Percentiles rank a stretch among this genome's conserved stretches.
Conservation (phyloP, 1,140 invertebrate species). For the Drosophila tristis region DNA sequence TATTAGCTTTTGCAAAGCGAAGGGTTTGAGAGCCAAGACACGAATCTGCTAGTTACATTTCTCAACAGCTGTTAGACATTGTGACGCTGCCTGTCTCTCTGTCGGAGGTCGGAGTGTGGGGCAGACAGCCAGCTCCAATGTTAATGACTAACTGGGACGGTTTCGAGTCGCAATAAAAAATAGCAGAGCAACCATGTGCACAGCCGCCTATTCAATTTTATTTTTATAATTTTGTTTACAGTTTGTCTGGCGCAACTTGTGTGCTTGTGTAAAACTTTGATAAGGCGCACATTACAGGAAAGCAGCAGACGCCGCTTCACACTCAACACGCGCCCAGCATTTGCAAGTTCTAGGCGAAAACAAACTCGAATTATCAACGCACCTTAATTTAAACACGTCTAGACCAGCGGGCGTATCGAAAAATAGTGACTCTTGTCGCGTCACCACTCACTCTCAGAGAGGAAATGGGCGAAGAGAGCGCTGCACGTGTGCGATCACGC, state of each 20-base stretch:
- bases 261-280: constrained; percentile 47
- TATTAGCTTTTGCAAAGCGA: constrained; percentile 8
- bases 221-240: constrained; percentile 75
- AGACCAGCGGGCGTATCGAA: constrained; percentile 71
- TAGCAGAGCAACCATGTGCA: constrained; percentile 25
- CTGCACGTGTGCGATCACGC: constrained; percentile 31
- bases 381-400: constrained; percentile 71
- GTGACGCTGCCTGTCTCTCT: constrained; percentile 12
- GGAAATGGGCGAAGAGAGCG: constrained; percentile 30
- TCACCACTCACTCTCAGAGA: background rate
- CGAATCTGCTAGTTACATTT: background rate
- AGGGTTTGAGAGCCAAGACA: background rate
- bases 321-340: constrained; percentile 52
- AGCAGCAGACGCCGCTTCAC: constrained; percentile 32
- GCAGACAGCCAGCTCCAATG: constrained; percentile 51
- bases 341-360: constrained; percentile 23
- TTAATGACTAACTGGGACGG: constrained; percentile 70
- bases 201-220: constrained; percentile 49
- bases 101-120: constrained; percentile 5
- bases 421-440: constrained; percentile 32
- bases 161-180: constrained; percentile 75
- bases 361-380: constrained; percentile 65
- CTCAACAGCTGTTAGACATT: constrained; percentile 53
- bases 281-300: constrained; percentile 47
- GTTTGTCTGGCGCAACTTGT: constrained; percentile 56